phyloP scores from a whole-genome alignment of 1,140 invertebrate species.

The Ceratoteleas bidentatus region DNA sequence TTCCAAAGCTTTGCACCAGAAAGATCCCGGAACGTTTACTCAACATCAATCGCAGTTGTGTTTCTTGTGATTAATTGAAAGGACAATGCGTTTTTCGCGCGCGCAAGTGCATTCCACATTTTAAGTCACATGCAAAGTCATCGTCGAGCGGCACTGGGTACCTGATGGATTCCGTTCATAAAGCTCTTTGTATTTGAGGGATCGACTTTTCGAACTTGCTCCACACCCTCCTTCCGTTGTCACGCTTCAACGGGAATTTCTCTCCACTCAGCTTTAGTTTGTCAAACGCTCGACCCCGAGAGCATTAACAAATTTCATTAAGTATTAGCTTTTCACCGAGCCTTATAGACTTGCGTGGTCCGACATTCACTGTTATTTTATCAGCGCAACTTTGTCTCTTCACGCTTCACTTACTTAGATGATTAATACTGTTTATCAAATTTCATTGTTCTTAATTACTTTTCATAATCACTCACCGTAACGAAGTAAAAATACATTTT shows the following conservation, averaged over 20 bases:
- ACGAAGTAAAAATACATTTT: no score
- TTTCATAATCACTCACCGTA: no score
- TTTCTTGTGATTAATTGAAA: no score
- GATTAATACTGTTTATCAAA: constrained; percentile 28
- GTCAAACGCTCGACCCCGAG: constrained; percentile 56
- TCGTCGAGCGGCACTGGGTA: no score
- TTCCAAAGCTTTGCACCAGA: no score
- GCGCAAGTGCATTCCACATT: no score
- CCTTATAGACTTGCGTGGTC: constrained; percentile 38
- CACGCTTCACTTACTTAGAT: constrained; percentile 31
- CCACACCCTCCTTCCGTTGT: constrained; percentile 49
- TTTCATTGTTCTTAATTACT: no score
- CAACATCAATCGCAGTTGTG: no score
- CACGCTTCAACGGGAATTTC: constrained; percentile 47
- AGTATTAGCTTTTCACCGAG: constrained; percentile 54
- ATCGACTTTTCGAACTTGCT: constrained; percentile 61
- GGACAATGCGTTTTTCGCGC: no score
- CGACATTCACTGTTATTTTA: constrained; percentile 43
- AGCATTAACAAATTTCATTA: constrained; percentile 64
- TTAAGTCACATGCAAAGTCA: no score
- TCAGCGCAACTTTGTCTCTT: constrained; percentile 30
- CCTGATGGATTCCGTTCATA: constrained; percentile 44
- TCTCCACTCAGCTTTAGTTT: constrained; percentile 60
- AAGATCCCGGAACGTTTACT: no score
- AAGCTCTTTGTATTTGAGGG: constrained; percentile 61